phyloP scores from a whole-genome alignment of 2,797 vertebrate species.

The Leucoraja ocellata region DNA sequence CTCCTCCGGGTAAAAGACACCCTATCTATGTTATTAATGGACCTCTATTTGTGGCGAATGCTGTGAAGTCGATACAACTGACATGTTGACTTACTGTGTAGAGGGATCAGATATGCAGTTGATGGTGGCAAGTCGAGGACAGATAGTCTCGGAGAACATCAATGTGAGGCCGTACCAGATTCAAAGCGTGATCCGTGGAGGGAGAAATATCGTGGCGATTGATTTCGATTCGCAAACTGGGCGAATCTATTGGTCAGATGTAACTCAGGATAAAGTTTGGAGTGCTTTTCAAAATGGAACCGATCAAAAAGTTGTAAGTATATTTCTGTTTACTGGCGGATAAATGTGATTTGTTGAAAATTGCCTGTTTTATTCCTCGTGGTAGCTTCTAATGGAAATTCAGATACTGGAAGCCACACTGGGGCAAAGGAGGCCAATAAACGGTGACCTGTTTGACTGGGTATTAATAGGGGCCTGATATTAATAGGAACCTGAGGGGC shows the following conservation, averaged over 20 bases:
- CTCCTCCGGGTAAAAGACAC: no score
- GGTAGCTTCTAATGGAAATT: background rate
- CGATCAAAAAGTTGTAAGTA: constrained; percentile 80
- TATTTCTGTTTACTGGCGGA: background rate
- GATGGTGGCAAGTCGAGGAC: constrained; percentile 82
- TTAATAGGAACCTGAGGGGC: no score
- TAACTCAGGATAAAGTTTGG: constrained; percentile 85
- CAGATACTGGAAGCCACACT: background rate
- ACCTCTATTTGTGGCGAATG: background rate
- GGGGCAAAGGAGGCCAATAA: no score
- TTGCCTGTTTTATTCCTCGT: background rate
- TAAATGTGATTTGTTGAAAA: background rate
- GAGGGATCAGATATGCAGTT: constrained; percentile 74
- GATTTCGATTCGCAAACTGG: constrained; percentile 83
- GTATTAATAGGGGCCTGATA: no score
- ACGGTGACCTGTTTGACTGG: no score
- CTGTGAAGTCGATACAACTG: background rate
- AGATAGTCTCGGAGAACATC: constrained; percentile 82
- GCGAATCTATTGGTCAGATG: constrained; percentile 90
- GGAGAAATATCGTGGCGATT: constrained; percentile 80
- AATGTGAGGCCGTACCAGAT: constrained; percentile 71
- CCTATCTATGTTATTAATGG: background rate
- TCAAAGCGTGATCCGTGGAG: constrained; percentile 75
- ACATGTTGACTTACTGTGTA: constrained; percentile 50
- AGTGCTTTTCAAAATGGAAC: constrained; percentile 84